Base-by-base conservation (phyloP, 2,888 invertebrate species). In the Eumerus sabulonum region DNA sequence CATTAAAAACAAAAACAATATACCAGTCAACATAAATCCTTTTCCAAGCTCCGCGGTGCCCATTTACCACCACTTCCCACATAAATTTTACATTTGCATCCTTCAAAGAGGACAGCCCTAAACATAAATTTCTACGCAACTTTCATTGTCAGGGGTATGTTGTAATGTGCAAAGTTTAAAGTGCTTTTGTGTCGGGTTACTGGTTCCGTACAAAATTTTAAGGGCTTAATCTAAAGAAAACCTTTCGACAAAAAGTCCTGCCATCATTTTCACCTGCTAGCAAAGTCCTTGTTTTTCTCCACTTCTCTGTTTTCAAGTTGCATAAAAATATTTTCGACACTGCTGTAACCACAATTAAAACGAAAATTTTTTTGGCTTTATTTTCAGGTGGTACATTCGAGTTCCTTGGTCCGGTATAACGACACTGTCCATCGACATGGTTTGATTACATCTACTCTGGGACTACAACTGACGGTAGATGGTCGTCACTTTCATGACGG, bases 401-500 rank as follows among this genome's bases (percentile, higher is more conserved):
- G 88, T 81, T 90, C 90, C 63, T 86, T 92, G 84, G 88, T 91
- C 82, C 88, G 88, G 81, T 92, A 92, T 85, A 90, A 91, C 47
- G 89, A 90, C 63, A 88, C 90, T 14, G 89, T 90, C 60, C 91
- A 92, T 87, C 87, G 88, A 44, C 91, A 91, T 84, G 92, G 92
- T 45, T 88, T 92, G 83, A 89, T 92, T 84, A 91, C 92, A 68
- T 90, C 91, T 47, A 90, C 90, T 13, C 86, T 92, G 68, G 92
- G 92, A 45, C 88, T 92, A 44, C 89, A 90, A 76, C 89, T 92
- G 85, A 90, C 88, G 56, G 89, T 92, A 64, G 90, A 90, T 84
- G 89, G 89, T 54, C 89, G 90, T 13, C 92, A 92, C 85, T 92
- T 92, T 85, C 88, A 90, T 62, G 91, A 90, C 4, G 92, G 92